These are phyloP conservation scores for Dipodomys merriami DNA, from an alignment of 2,113 vertebrate species.

Conservation along the genomic window DNA sequence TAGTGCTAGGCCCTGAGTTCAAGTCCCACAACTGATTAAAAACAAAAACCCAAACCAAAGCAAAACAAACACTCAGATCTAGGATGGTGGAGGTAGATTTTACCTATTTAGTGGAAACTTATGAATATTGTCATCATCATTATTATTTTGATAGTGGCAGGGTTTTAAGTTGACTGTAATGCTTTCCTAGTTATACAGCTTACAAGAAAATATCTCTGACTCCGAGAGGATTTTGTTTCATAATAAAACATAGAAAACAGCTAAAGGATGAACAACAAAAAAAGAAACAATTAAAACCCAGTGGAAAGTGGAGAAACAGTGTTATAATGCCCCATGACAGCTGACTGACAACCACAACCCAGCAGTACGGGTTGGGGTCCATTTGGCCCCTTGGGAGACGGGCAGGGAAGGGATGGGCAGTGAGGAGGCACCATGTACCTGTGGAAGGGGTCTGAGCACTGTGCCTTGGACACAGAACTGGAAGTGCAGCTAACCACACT, in stretches of 20 bases:
- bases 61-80: slow-evolving; percentile 68
- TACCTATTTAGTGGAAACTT: slow-evolving; percentile 73
- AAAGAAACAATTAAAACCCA: slow-evolving; percentile 3
- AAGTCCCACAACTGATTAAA: too few relatives aligned
- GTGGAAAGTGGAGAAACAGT: slow-evolving; percentile 1
- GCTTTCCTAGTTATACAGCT: slow-evolving; percentile 73
- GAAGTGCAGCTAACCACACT: too few relatives aligned
- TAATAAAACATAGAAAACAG: slow-evolving; percentile 54
- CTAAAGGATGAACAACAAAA: slow-evolving; percentile 30
- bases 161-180: slow-evolving; percentile 74
- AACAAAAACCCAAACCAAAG: too few relatives aligned
- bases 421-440: rapidly evolving
- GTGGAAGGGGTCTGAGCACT: rapidly evolving
- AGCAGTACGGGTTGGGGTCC: not conserved
- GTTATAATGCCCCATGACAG: rapidly evolving
- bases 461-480: rapidly evolving
- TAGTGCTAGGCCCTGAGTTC: too few relatives aligned
- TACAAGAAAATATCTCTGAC: slow-evolving; percentile 75
- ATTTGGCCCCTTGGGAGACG: rapidly evolving
- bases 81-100: slow-evolving; percentile 46
- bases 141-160: too few relatives aligned
- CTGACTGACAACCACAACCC: rapidly evolving
- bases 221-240: slow-evolving; percentile 46
- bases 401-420: not conserved
- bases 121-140: not conserved